phyloP scores from a whole-genome alignment of 2,113 vertebrate species.

The Ia io region DNA sequence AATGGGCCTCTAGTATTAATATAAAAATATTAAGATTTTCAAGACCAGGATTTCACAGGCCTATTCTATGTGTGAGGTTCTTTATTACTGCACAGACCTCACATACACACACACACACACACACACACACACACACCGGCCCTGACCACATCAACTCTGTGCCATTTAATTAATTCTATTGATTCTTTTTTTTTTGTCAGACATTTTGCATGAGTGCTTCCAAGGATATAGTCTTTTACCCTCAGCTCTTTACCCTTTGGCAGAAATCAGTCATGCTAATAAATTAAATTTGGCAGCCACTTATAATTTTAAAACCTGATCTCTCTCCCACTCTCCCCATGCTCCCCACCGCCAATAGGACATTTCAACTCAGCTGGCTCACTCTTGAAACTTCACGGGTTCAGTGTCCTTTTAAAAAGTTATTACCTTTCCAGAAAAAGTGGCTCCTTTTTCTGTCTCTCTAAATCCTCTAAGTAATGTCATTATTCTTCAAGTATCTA shows the following conservation, averaged over 20 bases:
- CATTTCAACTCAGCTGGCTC: background rate
- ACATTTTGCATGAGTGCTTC: background rate
- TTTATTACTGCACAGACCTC: background rate
- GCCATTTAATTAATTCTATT: background rate
- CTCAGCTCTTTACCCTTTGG: background rate
- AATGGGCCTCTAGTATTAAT: background rate
- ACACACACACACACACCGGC: background rate
- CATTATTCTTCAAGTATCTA: background rate
- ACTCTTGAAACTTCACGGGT: background rate
- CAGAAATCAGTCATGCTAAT: background rate
- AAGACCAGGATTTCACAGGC: background rate
- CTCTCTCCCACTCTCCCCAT: background rate
- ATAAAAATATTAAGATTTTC: background rate
- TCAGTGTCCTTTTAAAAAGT: background rate
- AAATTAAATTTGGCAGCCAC: background rate
- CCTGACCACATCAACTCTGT: background rate
- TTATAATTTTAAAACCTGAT: background rate
- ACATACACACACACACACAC: background rate
- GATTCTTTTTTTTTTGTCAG: background rate
- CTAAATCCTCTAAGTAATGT: background rate
- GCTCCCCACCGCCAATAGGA: background rate
- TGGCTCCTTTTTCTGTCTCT: background rate
- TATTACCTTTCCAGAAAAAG: background rate
- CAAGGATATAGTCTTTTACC: background rate
- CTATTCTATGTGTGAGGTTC: background rate